Conservation (phyloP, 2,797 vertebrate species). For the Sebastes minor region DNA sequence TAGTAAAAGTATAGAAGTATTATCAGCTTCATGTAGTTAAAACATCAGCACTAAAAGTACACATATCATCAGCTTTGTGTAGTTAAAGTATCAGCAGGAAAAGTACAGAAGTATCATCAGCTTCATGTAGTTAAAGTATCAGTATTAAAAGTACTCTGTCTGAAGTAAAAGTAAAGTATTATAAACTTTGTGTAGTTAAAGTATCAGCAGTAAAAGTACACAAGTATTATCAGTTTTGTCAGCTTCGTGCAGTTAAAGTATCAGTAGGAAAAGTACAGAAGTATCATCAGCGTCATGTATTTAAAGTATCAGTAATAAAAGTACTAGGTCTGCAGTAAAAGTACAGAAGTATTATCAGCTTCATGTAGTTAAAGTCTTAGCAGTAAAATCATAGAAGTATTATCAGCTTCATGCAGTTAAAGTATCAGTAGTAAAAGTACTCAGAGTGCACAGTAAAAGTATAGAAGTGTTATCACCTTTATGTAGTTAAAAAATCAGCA, state of each 20-base stretch:
- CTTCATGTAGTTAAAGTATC: not conserved
- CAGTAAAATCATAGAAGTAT: not conserved
- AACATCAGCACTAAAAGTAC: no score
- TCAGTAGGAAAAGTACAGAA: not conserved
- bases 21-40: no score
- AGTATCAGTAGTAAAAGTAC: not conserved
- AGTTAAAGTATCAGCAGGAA: no score
- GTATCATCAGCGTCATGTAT: not conserved
- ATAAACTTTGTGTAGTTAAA: no score
- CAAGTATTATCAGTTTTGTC: not conserved
- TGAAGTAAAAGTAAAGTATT: not conserved
- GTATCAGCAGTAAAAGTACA: not conserved
- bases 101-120: no score
- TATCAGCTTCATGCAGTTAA: not conserved
- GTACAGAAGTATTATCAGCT: not conserved
- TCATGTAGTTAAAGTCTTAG: not conserved
- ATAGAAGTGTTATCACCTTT: not conserved
- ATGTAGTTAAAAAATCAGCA: no score
- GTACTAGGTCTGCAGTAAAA: not conserved
- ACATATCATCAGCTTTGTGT: no score
- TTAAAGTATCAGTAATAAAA: not conserved
- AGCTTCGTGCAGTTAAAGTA: not conserved
- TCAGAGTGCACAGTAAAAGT: not conserved
- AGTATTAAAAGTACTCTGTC: not conserved
- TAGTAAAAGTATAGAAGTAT: not conserved